Evolutionary conservation across 1,140 invertebrate species (phyloP).

Genomic region (Cheumatopsyche charites): DNA sequence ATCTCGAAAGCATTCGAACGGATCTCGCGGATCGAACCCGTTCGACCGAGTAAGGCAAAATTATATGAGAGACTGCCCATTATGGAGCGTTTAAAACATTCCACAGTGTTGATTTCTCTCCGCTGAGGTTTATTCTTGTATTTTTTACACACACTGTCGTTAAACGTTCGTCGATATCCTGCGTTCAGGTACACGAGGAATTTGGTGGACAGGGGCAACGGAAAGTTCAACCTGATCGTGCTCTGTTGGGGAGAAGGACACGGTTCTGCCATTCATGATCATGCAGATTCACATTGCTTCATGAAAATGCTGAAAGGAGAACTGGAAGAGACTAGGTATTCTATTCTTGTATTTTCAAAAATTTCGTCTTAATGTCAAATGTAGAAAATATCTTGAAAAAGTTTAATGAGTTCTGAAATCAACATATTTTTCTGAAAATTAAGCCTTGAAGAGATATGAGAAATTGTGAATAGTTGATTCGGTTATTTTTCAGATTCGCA

Average conservation of each 20-base stretch:
- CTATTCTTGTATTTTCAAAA: no score
- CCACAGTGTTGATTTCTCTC: background rate
- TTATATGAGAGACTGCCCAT: background rate
- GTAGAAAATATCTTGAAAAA: no score
- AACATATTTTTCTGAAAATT: no score
- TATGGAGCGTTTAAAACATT: background rate
- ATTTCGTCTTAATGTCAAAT: slow-evolving; percentile 21
- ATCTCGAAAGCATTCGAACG: slow-evolving; percentile 1
- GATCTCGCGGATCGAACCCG: slow-evolving; percentile 1
- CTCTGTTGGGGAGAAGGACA: slow-evolving; percentile 97
- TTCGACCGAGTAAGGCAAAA: background rate
- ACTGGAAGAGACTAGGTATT: slow-evolving; percentile 68
- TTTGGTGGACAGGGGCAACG: slow-evolving; percentile 92
- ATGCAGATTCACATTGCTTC: slow-evolving; percentile 95
- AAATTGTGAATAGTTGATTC: no score
- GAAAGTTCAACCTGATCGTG: slow-evolving; percentile 97
- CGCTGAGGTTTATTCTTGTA: no score
- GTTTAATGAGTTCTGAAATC: no score
- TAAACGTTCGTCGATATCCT: background rate
- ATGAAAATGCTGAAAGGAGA: slow-evolving; percentile 88
- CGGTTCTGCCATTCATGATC: slow-evolving; percentile 94
- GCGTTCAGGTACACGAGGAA: slow-evolving; percentile 87
- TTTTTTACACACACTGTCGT: background rate
- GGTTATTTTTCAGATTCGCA: slow-evolving; percentile 30
- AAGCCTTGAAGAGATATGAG: background rate